A percentile compares a stretch with the other conserved stretches of the same genome.
These are phyloP conservation scores for Drosophila buzzatii DNA, from an alignment of 2,888 invertebrate species.

Conservation along the genomic window DNA sequence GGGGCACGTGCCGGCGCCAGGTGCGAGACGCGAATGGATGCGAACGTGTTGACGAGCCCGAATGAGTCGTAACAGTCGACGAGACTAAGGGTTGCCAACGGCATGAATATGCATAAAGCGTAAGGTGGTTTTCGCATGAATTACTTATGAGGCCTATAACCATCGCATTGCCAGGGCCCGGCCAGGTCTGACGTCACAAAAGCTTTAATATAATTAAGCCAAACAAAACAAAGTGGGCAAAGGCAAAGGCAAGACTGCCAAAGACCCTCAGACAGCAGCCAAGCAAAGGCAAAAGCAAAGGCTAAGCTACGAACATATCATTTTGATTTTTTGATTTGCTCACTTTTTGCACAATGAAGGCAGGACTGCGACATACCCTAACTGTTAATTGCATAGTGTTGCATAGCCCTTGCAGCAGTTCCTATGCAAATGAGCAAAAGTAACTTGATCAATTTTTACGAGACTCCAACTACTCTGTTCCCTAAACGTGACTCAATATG, in stretches of 20 bases:
- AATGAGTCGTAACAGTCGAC: slow-evolving; percentile 15
- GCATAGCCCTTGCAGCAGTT: neutral
- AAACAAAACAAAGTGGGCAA: slow-evolving; percentile 22
- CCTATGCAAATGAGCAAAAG: neutral
- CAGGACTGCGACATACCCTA: neutral
- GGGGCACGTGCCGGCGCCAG: slow-evolving; percentile 30
- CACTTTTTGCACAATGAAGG: neutral
- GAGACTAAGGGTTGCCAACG: slow-evolving; percentile 19
- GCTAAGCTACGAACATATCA: neutral
- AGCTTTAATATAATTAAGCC: slow-evolving; percentile 64
- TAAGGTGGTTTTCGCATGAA: slow-evolving; percentile 62
- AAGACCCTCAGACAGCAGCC: neutral
- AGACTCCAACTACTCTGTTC: neutral
- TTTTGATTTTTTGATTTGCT: slow-evolving; percentile 5
- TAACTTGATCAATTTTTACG: slow-evolving; percentile 2
- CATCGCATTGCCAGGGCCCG: slow-evolving; percentile 40
- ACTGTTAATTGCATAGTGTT: neutral
- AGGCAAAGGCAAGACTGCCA: neutral
- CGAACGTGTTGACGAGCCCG: slow-evolving; percentile 49
- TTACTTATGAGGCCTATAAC: slow-evolving; percentile 61
- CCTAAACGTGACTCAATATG: slow-evolving; percentile 7
- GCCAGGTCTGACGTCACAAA: slow-evolving; percentile 34
- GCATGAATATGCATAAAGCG: slow-evolving; percentile 67
- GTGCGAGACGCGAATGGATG: slow-evolving; percentile 25
- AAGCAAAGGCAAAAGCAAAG: neutral